Base-by-base conservation (phyloP, 2,797 vertebrate genomes). In the Arvicola amphibius region DNA sequence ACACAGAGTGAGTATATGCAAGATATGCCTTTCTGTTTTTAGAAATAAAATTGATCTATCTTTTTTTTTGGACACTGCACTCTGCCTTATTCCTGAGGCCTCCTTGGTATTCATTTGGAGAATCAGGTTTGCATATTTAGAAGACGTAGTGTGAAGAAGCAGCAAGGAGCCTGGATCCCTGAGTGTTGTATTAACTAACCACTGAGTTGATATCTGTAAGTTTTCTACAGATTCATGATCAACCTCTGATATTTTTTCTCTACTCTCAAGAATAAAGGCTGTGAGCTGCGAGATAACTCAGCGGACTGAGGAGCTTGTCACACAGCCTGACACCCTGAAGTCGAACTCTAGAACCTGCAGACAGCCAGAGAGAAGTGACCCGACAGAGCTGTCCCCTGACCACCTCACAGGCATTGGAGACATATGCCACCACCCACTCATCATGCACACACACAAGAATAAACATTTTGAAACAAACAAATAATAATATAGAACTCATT, bases 341-440 rank as follows among this genome's bases (percentile, higher is more conserved):
- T 56, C 25, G 19, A 29, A 8, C 23, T 29, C n/a, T 29, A 73
- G 48, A 87, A 71, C 9, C n/a, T 10, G 23, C 48, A 56, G 16
- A 19, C 2, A 71, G 6, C n/a, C 29, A 25, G 51, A 56, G 9
- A 11, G 14, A 73, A 40, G 4, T 73, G 48, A 87, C 25, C 5
- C 4, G 6, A 29, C 4, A n/a, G 5, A 16, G 43, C 0, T 53
- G 13, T 10, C 84, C 14, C 29, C 65, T 29, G 65, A 37, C 34
- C 65, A 48, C 29, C 34, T 9, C 65, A 53, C 34, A 71, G 25
- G 34, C 13, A 71, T 23, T 11, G 4, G 27, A 8, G 34, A 71
- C 9, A 69, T 11, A 13, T 1, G 0, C 10, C 17, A 37, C 10
- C 19, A 37, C 17, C 4, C 12, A 17, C 21, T 21, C 61, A 23